Evolutionary conservation across 2,888 invertebrate species (phyloP).

Genomic region (Drosophila villosipedis): DNA sequence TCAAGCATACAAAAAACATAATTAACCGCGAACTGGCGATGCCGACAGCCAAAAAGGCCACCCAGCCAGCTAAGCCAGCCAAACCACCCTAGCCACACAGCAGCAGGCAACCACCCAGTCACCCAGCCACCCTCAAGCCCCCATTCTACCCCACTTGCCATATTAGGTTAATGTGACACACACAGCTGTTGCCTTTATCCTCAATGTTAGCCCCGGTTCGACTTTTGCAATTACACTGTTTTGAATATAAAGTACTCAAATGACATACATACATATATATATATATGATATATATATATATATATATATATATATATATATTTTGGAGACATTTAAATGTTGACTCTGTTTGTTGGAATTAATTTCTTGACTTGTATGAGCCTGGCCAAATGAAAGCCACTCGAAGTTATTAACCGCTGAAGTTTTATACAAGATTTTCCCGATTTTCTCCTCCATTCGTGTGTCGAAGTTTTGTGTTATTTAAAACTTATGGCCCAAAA

Average conservation of each 20-base stretch:
- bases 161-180: conserved; percentile 75
- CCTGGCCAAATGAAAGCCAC: not conserved
- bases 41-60: conserved; percentile 35
- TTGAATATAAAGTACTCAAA: conserved; percentile 78
- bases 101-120: not conserved
- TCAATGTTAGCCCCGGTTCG: conserved; percentile 28
- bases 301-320: conserved; percentile 12
- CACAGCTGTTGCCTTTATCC: conserved; percentile 66
- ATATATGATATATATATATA: conserved; percentile 1
- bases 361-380: conserved; percentile 13
- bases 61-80: conserved; percentile 39
- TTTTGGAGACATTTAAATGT: conserved; percentile 32
- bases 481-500: not conserved
- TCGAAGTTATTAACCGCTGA: not conserved
- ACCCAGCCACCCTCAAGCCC: conserved; percentile 2
- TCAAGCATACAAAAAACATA: conserved; percentile 74
- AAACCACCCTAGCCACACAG: conserved; percentile 5
- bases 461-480: conserved; percentile 3
- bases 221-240: conserved; percentile 79
- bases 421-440: not conserved
- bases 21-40: conserved; percentile 74
- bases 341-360: conserved; percentile 10
- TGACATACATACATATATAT: conserved; percentile 40
- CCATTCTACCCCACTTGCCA: conserved; percentile 13
- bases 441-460: not conserved